Conservation (phyloP, 2,797 vertebrate species). For the Mormyrops attenuatus region DNA sequence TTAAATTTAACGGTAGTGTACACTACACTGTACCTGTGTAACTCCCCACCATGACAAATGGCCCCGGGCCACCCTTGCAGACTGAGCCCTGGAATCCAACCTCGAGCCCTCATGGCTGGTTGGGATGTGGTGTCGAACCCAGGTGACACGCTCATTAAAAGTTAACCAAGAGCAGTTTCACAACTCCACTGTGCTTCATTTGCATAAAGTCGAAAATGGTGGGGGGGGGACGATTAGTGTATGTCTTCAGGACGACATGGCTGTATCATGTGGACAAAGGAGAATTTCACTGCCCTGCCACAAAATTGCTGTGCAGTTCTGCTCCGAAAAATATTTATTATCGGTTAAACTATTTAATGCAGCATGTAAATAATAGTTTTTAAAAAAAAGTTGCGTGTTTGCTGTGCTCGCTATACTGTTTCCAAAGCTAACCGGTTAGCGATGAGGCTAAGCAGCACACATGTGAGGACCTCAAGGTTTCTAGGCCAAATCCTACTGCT, state of each 20-base stretch:
- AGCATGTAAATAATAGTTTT: neutral
- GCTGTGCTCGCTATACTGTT: neutral
- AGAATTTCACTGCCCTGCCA: neutral
- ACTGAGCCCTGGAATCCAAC: neutral
- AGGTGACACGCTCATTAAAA: neutral
- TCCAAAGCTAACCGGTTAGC: neutral
- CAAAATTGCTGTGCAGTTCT: neutral
- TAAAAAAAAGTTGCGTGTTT: neutral
- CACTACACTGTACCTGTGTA: neutral
- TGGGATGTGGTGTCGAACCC: neutral
- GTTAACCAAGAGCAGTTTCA: neutral
- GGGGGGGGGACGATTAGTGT: neutral
- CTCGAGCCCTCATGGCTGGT: neutral
- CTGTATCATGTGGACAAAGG: neutral
- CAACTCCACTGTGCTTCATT: neutral
- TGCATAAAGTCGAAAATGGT: neutral
- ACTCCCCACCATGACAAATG: neutral
- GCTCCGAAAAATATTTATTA: neutral
- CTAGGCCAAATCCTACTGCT: neutral
- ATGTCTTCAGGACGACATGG: neutral
- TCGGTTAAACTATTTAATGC: neutral
- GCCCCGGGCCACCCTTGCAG: neutral
- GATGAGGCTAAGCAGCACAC: neutral
- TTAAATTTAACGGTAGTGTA: neutral
- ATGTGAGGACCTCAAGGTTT: neutral